phyloP scores from a whole-genome alignment of 1,140 invertebrate genomes.

The Amphibalanus amphitrite region DNA sequence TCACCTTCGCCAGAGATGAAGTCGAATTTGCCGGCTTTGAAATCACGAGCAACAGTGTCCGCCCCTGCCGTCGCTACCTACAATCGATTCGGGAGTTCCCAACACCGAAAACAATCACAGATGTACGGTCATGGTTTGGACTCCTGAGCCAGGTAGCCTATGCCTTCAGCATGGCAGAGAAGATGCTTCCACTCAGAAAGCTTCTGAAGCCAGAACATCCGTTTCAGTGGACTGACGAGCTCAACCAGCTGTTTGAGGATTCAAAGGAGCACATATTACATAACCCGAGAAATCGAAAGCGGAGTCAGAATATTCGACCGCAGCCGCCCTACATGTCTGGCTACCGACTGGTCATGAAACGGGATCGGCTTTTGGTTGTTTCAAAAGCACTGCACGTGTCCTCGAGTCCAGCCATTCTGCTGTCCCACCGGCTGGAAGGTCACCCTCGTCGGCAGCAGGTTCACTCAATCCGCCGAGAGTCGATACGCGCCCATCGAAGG shows the following conservation, averaged over 20 bases:
- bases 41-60: background rate
- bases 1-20: background rate
- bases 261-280: background rate
- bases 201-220: background rate
- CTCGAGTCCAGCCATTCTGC: background rate
- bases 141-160: constrained; percentile 5
- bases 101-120: background rate
- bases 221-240: background rate
- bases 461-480: constrained; percentile 6
- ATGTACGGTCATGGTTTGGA: constrained; percentile 4
- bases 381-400: constrained; percentile 5
- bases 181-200: background rate
- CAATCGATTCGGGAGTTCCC: constrained; percentile 4
- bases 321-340: constrained; percentile 6
- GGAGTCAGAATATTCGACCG: constrained; percentile 8
- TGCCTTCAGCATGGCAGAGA: background rate
- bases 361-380: constrained; percentile 9
- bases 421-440: constrained; percentile 3
- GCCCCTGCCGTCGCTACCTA: background rate
- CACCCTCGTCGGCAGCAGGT: constrained; percentile 8
- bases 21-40: background rate
- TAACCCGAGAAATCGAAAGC: too few relatives aligned
- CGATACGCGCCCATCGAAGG: constrained; percentile 7
- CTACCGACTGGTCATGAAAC: constrained; percentile 9
- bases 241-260: background rate